Base-by-base conservation (phyloP, 1,140 invertebrate species). In the Aphidius ervi region DNA sequence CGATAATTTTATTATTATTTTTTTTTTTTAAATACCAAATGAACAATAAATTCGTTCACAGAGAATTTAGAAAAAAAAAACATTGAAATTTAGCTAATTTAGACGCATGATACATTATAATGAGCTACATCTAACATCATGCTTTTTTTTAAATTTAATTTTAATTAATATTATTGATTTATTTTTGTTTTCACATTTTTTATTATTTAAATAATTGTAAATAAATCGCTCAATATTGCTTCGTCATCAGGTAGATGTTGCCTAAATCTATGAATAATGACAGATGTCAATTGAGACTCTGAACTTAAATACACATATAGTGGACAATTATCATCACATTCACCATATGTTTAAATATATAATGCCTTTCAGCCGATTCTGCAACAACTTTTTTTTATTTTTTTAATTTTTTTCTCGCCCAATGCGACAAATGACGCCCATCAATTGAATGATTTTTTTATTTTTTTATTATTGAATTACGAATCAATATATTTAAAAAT, bases 191-290 rank as follows among this genome's bases (percentile, higher is more conserved):
- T 54, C 23, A 56, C 46, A 55, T 37, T 43, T 10, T 3, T 16
- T 43, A 20, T 43, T 37, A 53, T 56, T 39, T 65, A 46, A 60
- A 41, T 52, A 68, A 71, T 70, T 61, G 60, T 68, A 62, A 59
- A 65, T 65, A 66, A 58, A 54, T 66, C 64, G 66, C 70, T 66
- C 67, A 66, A 63, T 68, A 72, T 74, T 74, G 72, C 73, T 74
- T 74, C 64, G 64, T 74, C 64, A 67, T 74, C 73, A 74, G 73
- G 73, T 74, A 72, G 65, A 72, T 68, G 64, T 71, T 71, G 63
- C 66, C 65, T 72, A 73, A 71, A 65, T 58, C 70, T 73, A 73
- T 65, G 65, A 67, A 67, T 65, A 59, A 56, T 56, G 49, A 64
- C 31, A 56, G 37, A 56, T 56, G 55, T 53, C 23, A 1, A 31